These are phyloP conservation scores for Dendronephthya gigantea DNA, from an alignment of 64 coral and sea anemone genomes.

Conservation along the genomic window DNA sequence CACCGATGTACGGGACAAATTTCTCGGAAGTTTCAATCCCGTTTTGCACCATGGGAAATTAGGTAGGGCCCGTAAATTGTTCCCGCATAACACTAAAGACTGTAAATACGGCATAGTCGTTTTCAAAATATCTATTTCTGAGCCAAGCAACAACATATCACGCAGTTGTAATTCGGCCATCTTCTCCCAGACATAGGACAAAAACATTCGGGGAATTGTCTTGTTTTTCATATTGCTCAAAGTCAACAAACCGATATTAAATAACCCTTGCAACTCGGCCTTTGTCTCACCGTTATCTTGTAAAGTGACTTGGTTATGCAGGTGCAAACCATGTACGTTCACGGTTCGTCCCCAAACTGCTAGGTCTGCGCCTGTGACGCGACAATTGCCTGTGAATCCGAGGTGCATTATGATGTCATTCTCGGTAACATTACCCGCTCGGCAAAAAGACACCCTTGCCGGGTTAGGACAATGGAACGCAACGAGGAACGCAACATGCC, in stretches of 20 bases:
- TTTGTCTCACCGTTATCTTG: not conserved
- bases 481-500: not conserved
- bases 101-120: constrained; percentile 52
- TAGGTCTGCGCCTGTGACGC: constrained; percentile 6
- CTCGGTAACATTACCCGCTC: constrained; percentile 14
- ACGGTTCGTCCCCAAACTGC: constrained; percentile 21
- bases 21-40: constrained; percentile 32
- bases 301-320: not conserved
- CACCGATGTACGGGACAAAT: constrained; percentile 17
- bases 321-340: not conserved
- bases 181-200: constrained; percentile 9
- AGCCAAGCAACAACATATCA: constrained; percentile 15
- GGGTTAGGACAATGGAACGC: not conserved
- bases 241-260: not conserved
- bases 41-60: constrained; percentile 50
- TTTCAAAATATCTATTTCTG: constrained; percentile 18
- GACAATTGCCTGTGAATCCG: not conserved
- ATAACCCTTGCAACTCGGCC: not conserved
- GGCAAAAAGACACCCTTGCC: constrained; percentile 4
- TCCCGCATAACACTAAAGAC: constrained; percentile 32
- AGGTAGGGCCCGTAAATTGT: constrained; percentile 35
- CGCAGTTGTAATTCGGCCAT: constrained; percentile 50
- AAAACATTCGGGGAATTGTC: not conserved
- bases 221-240: not conserved
- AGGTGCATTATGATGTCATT: constrained; percentile 43